Percentiles rank a stretch among this genome's conserved stretches.
These are phyloP conservation scores for Micropterix aruncella DNA, from an alignment of 2,888 invertebrate genomes.

Conservation along the genomic window DNA sequence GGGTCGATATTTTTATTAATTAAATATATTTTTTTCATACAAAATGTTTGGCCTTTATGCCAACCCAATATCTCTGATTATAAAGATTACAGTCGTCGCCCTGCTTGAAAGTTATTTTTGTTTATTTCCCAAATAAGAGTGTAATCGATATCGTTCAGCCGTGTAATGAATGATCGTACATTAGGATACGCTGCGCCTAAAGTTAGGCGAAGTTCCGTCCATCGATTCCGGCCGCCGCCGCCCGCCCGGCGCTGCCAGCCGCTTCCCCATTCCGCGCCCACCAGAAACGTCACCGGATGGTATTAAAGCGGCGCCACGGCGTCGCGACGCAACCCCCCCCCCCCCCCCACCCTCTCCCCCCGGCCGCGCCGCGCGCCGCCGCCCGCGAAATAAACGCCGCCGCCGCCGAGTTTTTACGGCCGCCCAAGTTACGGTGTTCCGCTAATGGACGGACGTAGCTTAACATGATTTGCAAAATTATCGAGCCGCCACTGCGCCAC, in stretches of 20 bases:
- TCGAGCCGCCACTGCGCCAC: too few species aligned
- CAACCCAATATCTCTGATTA: too few species aligned
- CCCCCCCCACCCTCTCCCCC: slow-evolving; percentile 13
- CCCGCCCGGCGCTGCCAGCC: not conserved
- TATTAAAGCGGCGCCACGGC: slow-evolving; percentile 2
- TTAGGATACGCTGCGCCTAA: not conserved
- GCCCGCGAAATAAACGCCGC: slow-evolving; percentile 14
- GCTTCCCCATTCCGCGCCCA: not conserved
- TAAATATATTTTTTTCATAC: too few species aligned
- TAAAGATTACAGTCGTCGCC: too few species aligned
- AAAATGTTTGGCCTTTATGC: too few species aligned
- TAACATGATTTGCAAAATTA: not conserved
- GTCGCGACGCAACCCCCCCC: slow-evolving; percentile 6
- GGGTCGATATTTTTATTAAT: too few species aligned
- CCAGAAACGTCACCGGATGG: not conserved
- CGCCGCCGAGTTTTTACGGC: not conserved
- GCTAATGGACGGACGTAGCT: not conserved
- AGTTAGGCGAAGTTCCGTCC: not conserved
- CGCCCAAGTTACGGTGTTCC: not conserved
- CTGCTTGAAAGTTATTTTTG: too few species aligned
- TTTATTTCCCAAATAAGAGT: too few species aligned
- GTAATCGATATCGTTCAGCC: too few species aligned
- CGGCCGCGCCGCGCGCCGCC: slow-evolving; percentile 14
- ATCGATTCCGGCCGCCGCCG: too few species aligned
- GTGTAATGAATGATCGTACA: too few species aligned